Conservation (phyloP, 53 echinoderm and acorn worm species). For the Paracentrotus lividus region DNA sequence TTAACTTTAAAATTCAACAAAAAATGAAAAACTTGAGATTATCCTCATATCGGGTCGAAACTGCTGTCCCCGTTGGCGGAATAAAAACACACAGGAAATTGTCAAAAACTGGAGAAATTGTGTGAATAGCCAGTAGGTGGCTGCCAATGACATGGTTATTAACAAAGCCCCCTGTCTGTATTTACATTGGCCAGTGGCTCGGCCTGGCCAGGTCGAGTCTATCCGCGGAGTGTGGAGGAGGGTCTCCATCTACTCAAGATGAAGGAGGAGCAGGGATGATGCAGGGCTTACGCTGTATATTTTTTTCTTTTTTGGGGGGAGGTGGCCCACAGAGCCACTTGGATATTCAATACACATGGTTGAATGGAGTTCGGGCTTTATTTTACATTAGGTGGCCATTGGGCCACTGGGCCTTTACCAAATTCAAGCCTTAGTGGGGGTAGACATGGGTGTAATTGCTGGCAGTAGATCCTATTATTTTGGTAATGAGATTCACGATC, state of each 20-base stretch:
- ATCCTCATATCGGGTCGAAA: background rate
- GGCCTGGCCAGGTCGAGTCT: background rate
- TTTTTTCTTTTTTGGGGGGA: background rate
- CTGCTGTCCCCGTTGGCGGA: conserved; percentile 23
- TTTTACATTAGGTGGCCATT: too few species aligned
- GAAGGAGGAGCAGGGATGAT: background rate
- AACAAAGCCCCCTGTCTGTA: conserved; percentile 15
- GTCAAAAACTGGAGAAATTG: conserved; percentile 38
- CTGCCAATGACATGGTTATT: conserved; percentile 27
- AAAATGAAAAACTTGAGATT: background rate
- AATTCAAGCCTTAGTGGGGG: too few species aligned
- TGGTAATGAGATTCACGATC: too few species aligned
- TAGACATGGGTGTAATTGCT: too few species aligned
- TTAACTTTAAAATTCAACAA: background rate
- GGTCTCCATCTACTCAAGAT: background rate
- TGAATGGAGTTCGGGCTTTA: too few species aligned
- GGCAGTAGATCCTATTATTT: too few species aligned
- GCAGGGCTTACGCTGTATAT: background rate
- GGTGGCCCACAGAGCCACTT: too few species aligned
- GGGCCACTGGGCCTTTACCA: too few species aligned
- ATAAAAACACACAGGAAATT: conserved; percentile 42
- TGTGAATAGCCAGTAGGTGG: conserved; percentile 35
- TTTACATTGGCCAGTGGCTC: conserved; percentile 3
- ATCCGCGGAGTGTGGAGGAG: background rate
- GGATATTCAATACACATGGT: too few species aligned